Evolutionary conservation across 2,113 vertebrate genomes (phyloP).

Genomic region (Notechis scutatus): DNA sequence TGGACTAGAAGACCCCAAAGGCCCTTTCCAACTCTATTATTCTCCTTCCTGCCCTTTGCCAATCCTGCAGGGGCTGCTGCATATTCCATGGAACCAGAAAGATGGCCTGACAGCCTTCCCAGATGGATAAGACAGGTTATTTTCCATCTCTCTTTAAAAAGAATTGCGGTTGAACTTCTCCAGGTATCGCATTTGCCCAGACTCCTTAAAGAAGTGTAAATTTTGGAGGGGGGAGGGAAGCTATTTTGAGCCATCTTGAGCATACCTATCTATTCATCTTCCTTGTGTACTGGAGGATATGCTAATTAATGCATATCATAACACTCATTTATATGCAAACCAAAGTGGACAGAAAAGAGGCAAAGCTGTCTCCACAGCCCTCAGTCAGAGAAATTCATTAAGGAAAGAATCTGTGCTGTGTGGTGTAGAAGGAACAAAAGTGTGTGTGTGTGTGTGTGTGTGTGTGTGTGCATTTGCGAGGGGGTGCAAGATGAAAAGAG

Average conservation of each 20-base stretch:
- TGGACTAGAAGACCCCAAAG: not conserved
- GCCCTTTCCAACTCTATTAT: not conserved
- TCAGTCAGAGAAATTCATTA: not conserved
- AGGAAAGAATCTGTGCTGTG: not conserved
- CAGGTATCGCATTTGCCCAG: not conserved
- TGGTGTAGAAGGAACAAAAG: not conserved
- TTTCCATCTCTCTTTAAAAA: fast-evolving
- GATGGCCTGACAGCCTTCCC: fast-evolving
- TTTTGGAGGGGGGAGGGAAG: not conserved
- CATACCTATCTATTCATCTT: not conserved
- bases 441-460: too few species aligned
- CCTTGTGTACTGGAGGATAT: not conserved
- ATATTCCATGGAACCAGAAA: fast-evolving
- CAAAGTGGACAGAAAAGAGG: not conserved
- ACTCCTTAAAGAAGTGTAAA: not conserved
- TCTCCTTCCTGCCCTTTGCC: not conserved
- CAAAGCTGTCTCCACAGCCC: too few species aligned
- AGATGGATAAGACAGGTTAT: fast-evolving
- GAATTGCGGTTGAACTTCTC: fast-evolving
- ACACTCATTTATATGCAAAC: not conserved
- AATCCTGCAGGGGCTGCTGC: fast-evolving
- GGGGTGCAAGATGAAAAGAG: not conserved
- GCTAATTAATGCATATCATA: not conserved
- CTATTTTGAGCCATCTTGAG: not conserved
- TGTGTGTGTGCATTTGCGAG: fast-evolving